phyloP scores from a whole-genome alignment of 1,140 invertebrate species.

The Papilio glaucus region DNA sequence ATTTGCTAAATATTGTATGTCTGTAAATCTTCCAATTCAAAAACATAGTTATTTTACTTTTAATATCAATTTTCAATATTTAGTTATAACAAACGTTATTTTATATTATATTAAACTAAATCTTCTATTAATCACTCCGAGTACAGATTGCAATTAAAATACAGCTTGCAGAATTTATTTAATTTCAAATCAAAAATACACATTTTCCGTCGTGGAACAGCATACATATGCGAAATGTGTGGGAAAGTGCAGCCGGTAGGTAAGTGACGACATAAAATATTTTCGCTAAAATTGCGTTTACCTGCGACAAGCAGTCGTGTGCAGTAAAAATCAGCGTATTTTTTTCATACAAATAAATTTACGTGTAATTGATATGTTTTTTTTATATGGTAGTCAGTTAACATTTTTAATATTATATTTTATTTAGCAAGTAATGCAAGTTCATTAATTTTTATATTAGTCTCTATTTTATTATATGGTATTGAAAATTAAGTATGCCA shows the following conservation, averaged over 20 bases:
- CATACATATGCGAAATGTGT: conserved; percentile 64
- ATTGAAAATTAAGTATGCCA: background rate
- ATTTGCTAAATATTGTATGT: too few species aligned
- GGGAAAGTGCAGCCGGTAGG: conserved; percentile 61
- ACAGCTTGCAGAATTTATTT: conserved; percentile 59
- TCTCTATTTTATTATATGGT: background rate
- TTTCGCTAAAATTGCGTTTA: conserved; percentile 75
- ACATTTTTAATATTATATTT: conserved; percentile 25
- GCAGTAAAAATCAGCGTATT: conserved; percentile 71
- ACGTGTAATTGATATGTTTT: conserved; percentile 55
- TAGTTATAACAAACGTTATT: background rate
- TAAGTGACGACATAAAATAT: conserved; percentile 73
- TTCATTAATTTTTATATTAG: background rate
- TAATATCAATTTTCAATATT: too few species aligned
- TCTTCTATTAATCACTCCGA: conserved; percentile 36
- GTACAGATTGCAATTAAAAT: conserved; percentile 59
- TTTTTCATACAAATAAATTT: conserved; percentile 48
- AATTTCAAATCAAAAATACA: conserved; percentile 67
- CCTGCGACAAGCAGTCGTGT: conserved; percentile 70
- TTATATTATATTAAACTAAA: conserved; percentile 9
- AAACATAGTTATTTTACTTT: too few species aligned
- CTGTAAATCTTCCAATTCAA: too few species aligned
- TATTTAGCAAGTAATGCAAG: too few species aligned
- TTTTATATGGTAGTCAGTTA: conserved; percentile 35
- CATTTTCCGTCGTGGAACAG: conserved; percentile 59